Base-by-base conservation (phyloP, 2,113 vertebrate species). In the Lonchura striata region DNA sequence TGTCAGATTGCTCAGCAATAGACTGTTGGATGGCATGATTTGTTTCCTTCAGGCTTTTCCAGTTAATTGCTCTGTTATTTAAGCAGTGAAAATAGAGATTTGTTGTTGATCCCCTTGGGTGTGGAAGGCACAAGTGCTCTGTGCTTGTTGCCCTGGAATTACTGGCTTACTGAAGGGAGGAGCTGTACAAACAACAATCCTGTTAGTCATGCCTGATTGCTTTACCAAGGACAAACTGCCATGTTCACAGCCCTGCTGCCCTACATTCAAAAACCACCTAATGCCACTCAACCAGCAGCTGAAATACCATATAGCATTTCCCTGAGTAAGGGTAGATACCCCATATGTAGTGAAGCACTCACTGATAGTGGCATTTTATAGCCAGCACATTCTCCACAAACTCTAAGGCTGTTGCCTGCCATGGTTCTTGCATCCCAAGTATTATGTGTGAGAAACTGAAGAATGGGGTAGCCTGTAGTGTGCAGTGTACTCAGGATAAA, bases 351-450 rank as follows among this genome's bases (percentile, higher is more conserved):
- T 47, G 49, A 69, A 88, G 44, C 22, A 42, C 7, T 52, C 53
- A 7, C 10, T 27, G 52, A 13, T 49, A 30, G 41, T 68, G 74
- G 12, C 23, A 60, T 82, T 79, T 70, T 42, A 9, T 30, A 18
- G 17, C 23, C 27, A 33, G 42, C 56, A 7, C 5, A 4, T 47
- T 76, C 7, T 56, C 33, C 6, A 39, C 39, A 28, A 33, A 10
- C 17, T 22, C 50, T 1, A 18, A 7, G 30, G 35, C 28, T 79
- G 10, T 68, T 72, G 24, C 13, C 31, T 46, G 30, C 44, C 16
- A 10, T 0, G 0, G 5, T 60, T 86, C 27, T 72, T 20, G 3
- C 22, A 44, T 60, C 13, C 44, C 16, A 14, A 41, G 16, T 33
- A 5, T n/a, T n/a, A 5, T 3, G 6, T 39, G 39, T 74, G 35